Conservation (phyloP, 1,140 invertebrate species). For the Melipona quadrifasciata region DNA sequence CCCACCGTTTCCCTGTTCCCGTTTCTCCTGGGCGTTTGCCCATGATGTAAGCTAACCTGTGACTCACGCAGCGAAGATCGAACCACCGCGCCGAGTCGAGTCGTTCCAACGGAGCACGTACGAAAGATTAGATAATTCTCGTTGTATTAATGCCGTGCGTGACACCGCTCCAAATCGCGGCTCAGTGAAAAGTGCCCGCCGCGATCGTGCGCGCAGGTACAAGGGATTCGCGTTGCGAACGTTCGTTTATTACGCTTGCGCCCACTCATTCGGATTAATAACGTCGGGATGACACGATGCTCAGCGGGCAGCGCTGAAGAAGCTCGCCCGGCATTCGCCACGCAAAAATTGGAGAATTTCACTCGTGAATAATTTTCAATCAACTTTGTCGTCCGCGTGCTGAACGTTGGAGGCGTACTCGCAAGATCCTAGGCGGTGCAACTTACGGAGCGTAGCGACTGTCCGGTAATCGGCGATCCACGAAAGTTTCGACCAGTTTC, state of each 20-base stretch:
- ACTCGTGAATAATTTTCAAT: background rate
- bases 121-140: conserved; percentile 58
- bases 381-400: background rate
- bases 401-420: background rate
- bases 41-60: conserved; percentile 2
- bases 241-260: conserved; percentile 4
- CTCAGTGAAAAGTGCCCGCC: conserved; percentile 28
- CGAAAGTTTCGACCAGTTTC: conserved; percentile 35
- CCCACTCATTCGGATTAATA: conserved; percentile 29
- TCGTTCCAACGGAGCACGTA: conserved; percentile 50
- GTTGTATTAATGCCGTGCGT: conserved; percentile 45
- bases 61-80: conserved; percentile 27
- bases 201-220: conserved; percentile 9
- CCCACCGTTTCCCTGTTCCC: conserved; percentile 8
- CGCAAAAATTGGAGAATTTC: background rate
- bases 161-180: conserved; percentile 20
- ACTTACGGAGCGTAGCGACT: background rate
- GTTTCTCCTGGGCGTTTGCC: background rate
- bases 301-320: background rate
- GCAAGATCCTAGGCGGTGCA: background rate
- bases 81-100: background rate
- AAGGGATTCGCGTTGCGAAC: background rate
- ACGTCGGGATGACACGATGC: conserved; percentile 1
- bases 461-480: background rate
- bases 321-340: background rate